Evolutionary conservation across 2,797 vertebrate genomes (phyloP).

Genomic region (Muraenolepis orangiensis): DNA sequence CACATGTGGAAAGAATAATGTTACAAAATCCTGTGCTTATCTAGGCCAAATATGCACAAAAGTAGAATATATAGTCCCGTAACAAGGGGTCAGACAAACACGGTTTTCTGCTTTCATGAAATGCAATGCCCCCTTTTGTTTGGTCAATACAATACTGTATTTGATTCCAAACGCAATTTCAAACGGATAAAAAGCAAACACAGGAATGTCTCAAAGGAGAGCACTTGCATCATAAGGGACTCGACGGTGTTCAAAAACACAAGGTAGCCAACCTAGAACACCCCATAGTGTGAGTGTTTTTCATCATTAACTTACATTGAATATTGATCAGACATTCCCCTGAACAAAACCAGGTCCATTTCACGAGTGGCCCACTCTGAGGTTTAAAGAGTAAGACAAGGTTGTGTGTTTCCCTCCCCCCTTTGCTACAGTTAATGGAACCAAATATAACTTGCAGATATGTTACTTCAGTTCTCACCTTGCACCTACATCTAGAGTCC

Average conservation of each 20-base stretch:
- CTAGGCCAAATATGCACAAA: neutral
- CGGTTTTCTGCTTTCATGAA: neutral
- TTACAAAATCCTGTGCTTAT: neutral
- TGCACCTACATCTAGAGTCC: too few species aligned
- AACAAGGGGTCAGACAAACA: neutral
- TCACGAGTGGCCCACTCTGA: neutral
- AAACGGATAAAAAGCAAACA: neutral
- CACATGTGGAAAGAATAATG: neutral
- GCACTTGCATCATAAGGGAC: constrained; percentile 13
- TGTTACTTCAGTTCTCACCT: neutral
- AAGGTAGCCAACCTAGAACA: neutral
- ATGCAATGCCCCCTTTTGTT: neutral
- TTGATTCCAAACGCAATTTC: neutral
- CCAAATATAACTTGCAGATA: neutral
- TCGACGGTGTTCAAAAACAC: constrained; percentile 5
- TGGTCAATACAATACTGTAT: neutral
- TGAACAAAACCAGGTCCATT: neutral
- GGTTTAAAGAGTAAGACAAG: neutral
- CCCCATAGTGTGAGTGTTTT: neutral
- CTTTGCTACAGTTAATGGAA: neutral
- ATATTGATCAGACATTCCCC: neutral
- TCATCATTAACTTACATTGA: neutral
- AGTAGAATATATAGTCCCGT: neutral
- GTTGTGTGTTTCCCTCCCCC: too few species aligned
- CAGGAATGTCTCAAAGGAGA: neutral